These are phyloP conservation scores for Parapristionchus giblindavisi DNA, from an alignment of 2,888 invertebrate species.

Conservation along the genomic window DNA sequence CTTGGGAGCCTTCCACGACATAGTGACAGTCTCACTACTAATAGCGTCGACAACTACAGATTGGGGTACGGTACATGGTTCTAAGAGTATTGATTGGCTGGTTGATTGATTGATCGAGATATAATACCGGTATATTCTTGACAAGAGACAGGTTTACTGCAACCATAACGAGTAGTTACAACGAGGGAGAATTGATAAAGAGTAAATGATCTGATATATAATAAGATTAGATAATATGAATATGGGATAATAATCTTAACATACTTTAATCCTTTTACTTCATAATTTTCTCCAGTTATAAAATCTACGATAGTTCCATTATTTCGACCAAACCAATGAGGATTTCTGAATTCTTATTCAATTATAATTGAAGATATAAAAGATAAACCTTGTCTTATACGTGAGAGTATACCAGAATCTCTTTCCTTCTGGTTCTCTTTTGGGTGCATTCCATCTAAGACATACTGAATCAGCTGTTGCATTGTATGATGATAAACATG, in stretches of 20 bases:
- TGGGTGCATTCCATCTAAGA: conserved; percentile 62
- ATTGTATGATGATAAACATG: conserved; percentile 59
- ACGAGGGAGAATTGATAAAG: conserved; percentile 67
- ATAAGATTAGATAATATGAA: not conserved
- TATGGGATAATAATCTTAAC: conserved; percentile 8
- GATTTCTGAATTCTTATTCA: conserved; percentile 55
- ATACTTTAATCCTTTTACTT: conserved; percentile 54
- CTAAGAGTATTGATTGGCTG: conserved; percentile 42
- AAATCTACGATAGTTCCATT: conserved; percentile 65
- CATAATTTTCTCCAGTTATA: conserved; percentile 60
- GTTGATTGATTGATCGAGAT: not conserved
- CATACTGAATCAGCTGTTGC: conserved; percentile 67
- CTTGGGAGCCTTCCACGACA: conserved; percentile 65
- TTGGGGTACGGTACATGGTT: conserved; percentile 68
- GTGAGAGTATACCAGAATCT: conserved; percentile 68
- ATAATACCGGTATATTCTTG: conserved; percentile 67
- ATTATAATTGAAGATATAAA: not conserved
- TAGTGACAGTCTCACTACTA: conserved; percentile 65
- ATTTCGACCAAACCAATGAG: conserved; percentile 54
- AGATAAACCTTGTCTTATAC: conserved; percentile 56
- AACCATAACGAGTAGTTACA: conserved; percentile 65
- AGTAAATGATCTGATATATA: conserved; percentile 52
- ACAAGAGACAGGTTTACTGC: conserved; percentile 58
- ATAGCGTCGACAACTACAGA: conserved; percentile 62
- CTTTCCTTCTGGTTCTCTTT: conserved; percentile 54